These are phyloP conservation scores for Porites divaricata DNA, from an alignment of 92 coral and sea anemone species.

Conservation along the genomic window DNA sequence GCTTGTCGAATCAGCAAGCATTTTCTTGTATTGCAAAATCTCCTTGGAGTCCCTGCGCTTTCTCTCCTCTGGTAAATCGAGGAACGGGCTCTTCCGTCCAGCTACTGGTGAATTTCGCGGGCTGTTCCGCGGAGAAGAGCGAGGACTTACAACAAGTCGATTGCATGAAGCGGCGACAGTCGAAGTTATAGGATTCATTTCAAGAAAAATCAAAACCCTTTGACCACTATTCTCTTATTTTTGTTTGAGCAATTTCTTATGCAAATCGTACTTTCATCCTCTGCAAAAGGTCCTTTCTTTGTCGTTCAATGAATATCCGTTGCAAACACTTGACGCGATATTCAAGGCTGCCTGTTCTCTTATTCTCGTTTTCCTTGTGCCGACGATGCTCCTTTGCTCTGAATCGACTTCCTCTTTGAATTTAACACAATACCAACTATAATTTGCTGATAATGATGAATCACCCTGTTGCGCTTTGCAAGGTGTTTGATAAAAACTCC, in stretches of 20 bases:
- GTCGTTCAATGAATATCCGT: neutral
- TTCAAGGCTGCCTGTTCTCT: constrained; percentile 3
- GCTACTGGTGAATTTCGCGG: constrained; percentile 53
- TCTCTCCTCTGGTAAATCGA: constrained; percentile 17
- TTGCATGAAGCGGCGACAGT: constrained; percentile 62
- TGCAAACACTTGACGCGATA: neutral
- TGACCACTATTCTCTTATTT: neutral
- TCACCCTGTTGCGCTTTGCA: neutral
- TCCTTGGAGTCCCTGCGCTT: constrained; percentile 47
- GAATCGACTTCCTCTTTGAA: neutral
- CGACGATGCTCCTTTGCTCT: neutral
- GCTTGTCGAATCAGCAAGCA: constrained; percentile 23
- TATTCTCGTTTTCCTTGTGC: constrained; percentile 1
- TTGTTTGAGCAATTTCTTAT: neutral
- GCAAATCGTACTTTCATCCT: neutral
- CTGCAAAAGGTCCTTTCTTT: neutral
- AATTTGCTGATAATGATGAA: neutral
- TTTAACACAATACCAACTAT: neutral
- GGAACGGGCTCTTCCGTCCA: constrained; percentile 12
- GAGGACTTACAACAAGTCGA: constrained; percentile 57
- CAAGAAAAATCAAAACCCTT: constrained; percentile 4
- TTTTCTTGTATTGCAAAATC: constrained; percentile 33
- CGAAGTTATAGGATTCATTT: constrained; percentile 72
- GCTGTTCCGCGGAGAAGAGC: constrained; percentile 54
- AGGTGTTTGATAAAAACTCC: neutral